Conservation (phyloP, 2,888 invertebrate genomes). For the Automeris io region DNA sequence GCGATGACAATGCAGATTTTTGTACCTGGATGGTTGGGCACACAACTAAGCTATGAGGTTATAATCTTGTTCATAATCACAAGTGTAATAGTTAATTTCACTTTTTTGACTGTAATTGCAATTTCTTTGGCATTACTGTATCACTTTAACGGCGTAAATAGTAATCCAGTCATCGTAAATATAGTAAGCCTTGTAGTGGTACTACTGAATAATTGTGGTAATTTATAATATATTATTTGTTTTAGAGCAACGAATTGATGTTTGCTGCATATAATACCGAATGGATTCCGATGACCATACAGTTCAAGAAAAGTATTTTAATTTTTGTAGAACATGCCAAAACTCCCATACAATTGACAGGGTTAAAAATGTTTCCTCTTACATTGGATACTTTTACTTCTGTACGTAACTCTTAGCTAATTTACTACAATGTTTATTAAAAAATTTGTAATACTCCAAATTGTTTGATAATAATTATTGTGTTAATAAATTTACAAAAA, state of each 20-base stretch:
- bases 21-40: constrained; percentile 42
- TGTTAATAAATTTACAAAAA: no score
- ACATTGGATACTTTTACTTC: constrained; percentile 45
- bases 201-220: no score
- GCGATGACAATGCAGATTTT: constrained; percentile 42
- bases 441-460: no score
- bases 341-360: constrained; percentile 35
- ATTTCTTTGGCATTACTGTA: no score
- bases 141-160: no score
- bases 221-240: constrained; percentile 13
- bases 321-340: constrained; percentile 42
- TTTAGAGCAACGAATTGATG: constrained; percentile 40
- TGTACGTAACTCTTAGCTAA: constrained; percentile 34
- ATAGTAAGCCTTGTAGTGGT: no score
- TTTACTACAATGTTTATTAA: no score
- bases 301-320: constrained; percentile 39
- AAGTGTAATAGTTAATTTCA: no score
- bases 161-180: no score
- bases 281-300: constrained; percentile 42
- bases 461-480: no score
- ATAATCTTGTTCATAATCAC: no score
- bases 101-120: no score
- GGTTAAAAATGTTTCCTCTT: constrained; percentile 45
- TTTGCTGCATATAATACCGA: constrained; percentile 46
- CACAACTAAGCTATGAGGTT: constrained; percentile 40